Conservation (phyloP, 2,797 vertebrate species). For the Leptoclinus maculatus region DNA sequence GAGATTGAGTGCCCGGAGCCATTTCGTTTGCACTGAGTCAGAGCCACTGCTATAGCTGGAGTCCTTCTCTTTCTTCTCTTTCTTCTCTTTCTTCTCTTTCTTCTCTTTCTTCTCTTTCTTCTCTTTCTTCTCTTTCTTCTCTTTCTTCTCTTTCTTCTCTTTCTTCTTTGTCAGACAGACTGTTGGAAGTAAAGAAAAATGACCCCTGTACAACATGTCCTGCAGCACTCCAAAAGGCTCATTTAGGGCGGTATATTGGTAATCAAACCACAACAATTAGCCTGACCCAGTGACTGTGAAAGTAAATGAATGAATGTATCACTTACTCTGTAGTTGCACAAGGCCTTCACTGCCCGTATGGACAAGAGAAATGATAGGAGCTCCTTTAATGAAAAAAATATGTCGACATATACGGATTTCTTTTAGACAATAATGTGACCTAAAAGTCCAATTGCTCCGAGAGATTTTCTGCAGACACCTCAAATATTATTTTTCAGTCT, state of each 20-base stretch:
- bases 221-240: slow-evolving; percentile 2
- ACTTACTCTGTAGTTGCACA: neutral
- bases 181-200: slow-evolving; percentile 10
- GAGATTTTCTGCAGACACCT: neutral
- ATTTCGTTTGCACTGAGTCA: slow-evolving; percentile 60
- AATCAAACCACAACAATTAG: slow-evolving; percentile 1
- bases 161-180: slow-evolving; percentile 28
- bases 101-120: too few species aligned
- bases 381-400: neutral
- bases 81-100: too few species aligned
- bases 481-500: neutral
- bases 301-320: neutral
- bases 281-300: neutral
- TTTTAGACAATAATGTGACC: neutral
- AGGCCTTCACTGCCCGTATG: neutral
- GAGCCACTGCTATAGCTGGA: slow-evolving; percentile 3
- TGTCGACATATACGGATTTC: neutral
- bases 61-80: slow-evolving; percentile 16
- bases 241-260: slow-evolving; percentile 12
- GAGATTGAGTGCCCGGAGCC: slow-evolving; percentile 51
- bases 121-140: too few species aligned
- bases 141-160: too few species aligned
- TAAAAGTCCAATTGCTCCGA: neutral
- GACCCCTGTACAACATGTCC: neutral
- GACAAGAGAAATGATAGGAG: neutral